These are phyloP conservation scores for Desoria tigrina DNA, from an alignment of 2,888 invertebrate genomes.

Conservation along the genomic window DNA sequence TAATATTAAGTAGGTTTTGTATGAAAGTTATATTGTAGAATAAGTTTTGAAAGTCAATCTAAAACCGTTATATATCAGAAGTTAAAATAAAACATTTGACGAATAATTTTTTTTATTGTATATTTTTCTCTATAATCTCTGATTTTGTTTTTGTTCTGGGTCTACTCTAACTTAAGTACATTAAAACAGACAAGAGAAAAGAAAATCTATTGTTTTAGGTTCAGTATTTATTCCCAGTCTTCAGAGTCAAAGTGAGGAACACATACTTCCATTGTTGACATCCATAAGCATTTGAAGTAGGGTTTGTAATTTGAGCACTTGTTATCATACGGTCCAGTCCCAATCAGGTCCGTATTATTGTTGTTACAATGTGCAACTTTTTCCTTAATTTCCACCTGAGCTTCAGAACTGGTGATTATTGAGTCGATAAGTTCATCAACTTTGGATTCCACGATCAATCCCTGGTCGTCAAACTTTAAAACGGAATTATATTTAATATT, in stretches of 20 bases:
- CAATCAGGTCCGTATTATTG: slow-evolving; percentile 14
- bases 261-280: slow-evolving; percentile 13
- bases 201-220: no score
- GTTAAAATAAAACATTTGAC: no score
- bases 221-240: slow-evolving; percentile 16
- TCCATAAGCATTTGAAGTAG: slow-evolving; percentile 18
- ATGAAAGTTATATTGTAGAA: no score
- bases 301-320: slow-evolving; percentile 28
- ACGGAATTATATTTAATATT: background rate
- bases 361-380: slow-evolving; percentile 12
- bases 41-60: no score
- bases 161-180: no score
- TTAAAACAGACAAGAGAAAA: no score
- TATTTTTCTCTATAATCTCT: no score
- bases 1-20: no score
- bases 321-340: slow-evolving; percentile 7
- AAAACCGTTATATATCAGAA: no score
- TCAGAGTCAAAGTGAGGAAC: slow-evolving; percentile 1
- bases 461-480: slow-evolving; percentile 18
- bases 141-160: no score
- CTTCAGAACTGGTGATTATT: slow-evolving; percentile 19
- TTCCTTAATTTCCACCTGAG: slow-evolving; percentile 13
- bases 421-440: slow-evolving; percentile 16
- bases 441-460: slow-evolving; percentile 21
- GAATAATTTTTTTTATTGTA: no score